Conservation (phyloP, 2,888 invertebrate genomes). For the Caenorhabditis macrosperma region DNA sequence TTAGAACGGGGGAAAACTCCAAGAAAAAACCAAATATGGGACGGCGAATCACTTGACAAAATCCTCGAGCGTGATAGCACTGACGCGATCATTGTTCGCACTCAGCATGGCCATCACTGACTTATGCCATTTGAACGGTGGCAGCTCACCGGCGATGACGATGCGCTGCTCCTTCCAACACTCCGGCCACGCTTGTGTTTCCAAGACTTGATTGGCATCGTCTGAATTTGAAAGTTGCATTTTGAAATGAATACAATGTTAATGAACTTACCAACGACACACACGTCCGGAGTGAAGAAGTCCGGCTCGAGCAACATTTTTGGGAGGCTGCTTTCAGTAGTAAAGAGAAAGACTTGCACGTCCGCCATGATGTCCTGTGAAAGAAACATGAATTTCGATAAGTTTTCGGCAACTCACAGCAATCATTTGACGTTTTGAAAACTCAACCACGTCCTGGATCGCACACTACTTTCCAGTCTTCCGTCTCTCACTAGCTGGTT, state of each 20-base stretch:
- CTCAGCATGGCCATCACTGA: slow-evolving; percentile 21
- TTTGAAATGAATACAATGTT: background rate
- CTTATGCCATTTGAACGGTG: background rate
- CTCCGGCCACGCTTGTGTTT: slow-evolving; percentile 17
- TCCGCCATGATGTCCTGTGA: background rate
- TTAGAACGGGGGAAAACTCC: too few relatives aligned
- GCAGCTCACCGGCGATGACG: slow-evolving; percentile 36
- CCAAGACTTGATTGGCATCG: slow-evolving; percentile 37
- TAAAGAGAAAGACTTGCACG: background rate
- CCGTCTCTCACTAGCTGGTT: too few relatives aligned
- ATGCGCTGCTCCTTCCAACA: slow-evolving; percentile 1
- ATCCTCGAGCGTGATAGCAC: slow-evolving; percentile 20
- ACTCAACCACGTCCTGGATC: too few relatives aligned
- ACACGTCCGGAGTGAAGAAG: background rate
- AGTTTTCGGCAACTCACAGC: too few relatives aligned
- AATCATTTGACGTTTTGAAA: too few relatives aligned
- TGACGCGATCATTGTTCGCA: slow-evolving; percentile 8
- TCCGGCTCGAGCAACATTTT: background rate
- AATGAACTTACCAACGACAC: background rate
- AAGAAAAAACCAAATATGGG: too few relatives aligned
- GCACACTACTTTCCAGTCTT: too few relatives aligned
- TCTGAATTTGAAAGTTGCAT: slow-evolving; percentile 2
- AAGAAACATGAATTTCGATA: too few relatives aligned
- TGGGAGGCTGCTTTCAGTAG: background rate
- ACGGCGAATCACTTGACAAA: too few relatives aligned